Base-by-base conservation (phyloP, 2,888 invertebrate species). In the Hyposoter didymator region DNA sequence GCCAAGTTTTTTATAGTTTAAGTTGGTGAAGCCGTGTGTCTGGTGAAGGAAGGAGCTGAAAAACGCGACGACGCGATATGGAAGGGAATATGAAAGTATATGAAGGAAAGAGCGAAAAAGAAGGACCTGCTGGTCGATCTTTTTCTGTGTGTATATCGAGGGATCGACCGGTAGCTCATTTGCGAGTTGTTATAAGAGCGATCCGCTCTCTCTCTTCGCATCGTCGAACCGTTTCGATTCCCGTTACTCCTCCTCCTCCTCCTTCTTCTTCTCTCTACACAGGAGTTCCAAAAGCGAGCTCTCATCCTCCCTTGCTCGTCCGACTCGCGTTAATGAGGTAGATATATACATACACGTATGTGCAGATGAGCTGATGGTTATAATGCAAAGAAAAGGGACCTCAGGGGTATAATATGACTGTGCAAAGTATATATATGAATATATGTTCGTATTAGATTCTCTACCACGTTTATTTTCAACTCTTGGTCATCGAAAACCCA, bases 261-360 rank as follows among this genome's bases (percentile, higher is more conserved):
- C 19, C 47, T n/a, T 39, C 39, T 5, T 39, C 39, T 39, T 39
- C 39, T 39, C 39, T 39, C n/a, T 28, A 32, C 64, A 35, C 43
- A 74, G 72, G n/a, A 66, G 43, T 35, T 59, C 78, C 81, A 81
- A 81, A 84, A 84, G 80, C 84, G 76, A 76, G 49, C 84, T 59
- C 74, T 79, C 85, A 64, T 82, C 79, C 85, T 76, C 83, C 62
- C 64, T 76, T 73, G 80, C 28, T 55, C 74, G 82, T 85, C 82
- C 80, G 83, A 73, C 81, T 84, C 79, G 84, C 86, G 86, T 86
- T 86, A 86, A 84, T 84, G 86, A 86, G 86, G 82, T 84, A 84
- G 67, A 86, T 84, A 86, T 82, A 86, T 64, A 39, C 35, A 86
- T 64, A 39, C 35, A 14, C 59, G 55, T 80, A 80, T 69, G 72